phyloP scores from a whole-genome alignment of 2,113 vertebrate genomes.

The Furnarius figulus region DNA sequence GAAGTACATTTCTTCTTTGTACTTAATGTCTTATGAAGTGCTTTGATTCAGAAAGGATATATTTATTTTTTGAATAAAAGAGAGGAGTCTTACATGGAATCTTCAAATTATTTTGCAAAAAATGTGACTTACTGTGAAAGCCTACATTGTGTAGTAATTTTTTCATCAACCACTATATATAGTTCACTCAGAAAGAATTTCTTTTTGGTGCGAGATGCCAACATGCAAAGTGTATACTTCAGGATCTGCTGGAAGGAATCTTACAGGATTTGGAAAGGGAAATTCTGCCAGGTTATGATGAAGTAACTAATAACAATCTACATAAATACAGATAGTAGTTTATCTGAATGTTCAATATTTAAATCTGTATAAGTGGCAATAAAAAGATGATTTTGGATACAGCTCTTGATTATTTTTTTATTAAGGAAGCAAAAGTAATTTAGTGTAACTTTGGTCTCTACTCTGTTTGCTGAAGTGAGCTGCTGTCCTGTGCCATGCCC shows the following conservation, averaged over 20 bases:
- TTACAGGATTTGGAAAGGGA: not conserved
- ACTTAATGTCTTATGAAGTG: constrained; percentile 75
- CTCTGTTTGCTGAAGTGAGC: not conserved
- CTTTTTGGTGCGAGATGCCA: not conserved
- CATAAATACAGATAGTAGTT: not conserved
- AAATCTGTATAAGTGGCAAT: constrained; percentile 25
- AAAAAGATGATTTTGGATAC: not conserved
- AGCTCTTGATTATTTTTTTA: not conserved
- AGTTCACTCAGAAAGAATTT: not conserved
- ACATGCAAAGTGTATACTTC: not conserved
- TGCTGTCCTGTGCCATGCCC: not conserved
- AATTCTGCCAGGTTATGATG: not conserved
- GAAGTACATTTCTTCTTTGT: constrained; percentile 71
- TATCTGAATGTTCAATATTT: not conserved
- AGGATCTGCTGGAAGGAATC: not conserved
- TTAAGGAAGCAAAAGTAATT: not conserved
- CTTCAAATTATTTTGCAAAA: constrained; percentile 49
- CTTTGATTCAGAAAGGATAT: constrained; percentile 77
- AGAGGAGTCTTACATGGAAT: constrained; percentile 67
- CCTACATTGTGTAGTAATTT: not conserved
- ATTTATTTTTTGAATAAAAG: constrained; percentile 89
- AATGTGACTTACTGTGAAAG: not conserved
- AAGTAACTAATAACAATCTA: not conserved
- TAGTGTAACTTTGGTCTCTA: not conserved
- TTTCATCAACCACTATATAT: not conserved